These are phyloP conservation scores for Vombatus ursinus DNA, from an alignment of 2,113 vertebrate species.

Conservation along the genomic window DNA sequence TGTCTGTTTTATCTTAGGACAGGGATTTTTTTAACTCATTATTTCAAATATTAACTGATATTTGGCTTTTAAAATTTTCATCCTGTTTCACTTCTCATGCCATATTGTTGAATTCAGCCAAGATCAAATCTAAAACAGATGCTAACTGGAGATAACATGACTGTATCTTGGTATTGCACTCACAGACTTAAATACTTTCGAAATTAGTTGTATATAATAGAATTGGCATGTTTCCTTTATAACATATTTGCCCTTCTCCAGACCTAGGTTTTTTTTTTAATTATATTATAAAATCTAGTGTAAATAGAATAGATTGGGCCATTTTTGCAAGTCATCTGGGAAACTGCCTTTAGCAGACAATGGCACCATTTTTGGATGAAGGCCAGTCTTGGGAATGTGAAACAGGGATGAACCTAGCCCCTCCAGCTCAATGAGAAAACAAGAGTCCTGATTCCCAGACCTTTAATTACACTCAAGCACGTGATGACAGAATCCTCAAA, in stretches of 20 bases:
- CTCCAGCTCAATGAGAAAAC: constrained; percentile 67
- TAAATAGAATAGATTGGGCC: neutral
- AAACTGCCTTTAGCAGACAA: neutral
- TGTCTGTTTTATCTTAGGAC: constrained; percentile 76
- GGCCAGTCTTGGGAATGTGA: constrained; percentile 80
- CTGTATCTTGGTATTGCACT: neutral
- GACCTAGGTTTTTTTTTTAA: neutral
- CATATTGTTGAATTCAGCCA: constrained; percentile 5
- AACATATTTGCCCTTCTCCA: neutral
- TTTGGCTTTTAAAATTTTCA: constrained; percentile 72
- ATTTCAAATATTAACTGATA: constrained; percentile 81
- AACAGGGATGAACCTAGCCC: constrained; percentile 79
- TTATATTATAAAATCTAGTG: neutral
- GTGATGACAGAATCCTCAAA: constrained; percentile 62
- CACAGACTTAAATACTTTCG: neutral
- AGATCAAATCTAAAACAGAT: constrained; percentile 53
- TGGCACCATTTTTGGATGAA: neutral
- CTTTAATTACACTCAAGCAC: constrained; percentile 69
- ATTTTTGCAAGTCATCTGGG: neutral
- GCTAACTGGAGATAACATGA: neutral
- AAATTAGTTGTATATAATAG: neutral
- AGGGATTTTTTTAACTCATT: constrained; percentile 69
- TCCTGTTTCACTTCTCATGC: constrained; percentile 85
- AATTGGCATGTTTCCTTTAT: neutral
- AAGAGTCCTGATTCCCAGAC: constrained; percentile 54